Conservation (phyloP, 1,140 invertebrate species). For the Diachasma alloeum region DNA sequence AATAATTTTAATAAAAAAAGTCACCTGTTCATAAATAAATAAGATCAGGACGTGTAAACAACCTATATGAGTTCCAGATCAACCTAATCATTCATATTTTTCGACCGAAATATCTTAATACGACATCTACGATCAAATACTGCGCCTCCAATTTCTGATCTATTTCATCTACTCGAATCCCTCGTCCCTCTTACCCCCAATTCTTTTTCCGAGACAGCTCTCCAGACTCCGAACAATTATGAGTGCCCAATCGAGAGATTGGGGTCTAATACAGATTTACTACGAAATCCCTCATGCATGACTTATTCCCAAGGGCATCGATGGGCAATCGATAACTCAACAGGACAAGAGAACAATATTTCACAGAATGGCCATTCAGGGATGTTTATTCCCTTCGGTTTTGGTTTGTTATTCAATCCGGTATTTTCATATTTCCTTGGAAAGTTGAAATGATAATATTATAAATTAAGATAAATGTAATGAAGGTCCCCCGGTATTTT, state of each 20-base stretch:
- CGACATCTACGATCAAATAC: neutral
- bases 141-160: neutral
- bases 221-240: conserved; percentile 10
- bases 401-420: no score
- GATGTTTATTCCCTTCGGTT: no score
- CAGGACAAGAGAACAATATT: neutral
- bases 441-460: no score
- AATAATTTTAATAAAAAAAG: no score
- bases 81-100: no score
- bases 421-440: no score
- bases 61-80: no score
- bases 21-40: no score
- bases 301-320: neutral
- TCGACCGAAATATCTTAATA: neutral
- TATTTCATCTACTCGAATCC: neutral
- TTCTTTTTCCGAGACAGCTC: conserved; percentile 32
- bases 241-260: neutral
- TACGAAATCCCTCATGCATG: neutral
- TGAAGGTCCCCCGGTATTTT: no score
- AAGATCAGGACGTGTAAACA: no score
- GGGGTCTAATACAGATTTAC: conserved; percentile 6
- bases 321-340: neutral
- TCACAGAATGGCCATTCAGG: neutral
- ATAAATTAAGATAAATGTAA: no score
- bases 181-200: neutral